Evolutionary conservation across 2,113 vertebrate species (phyloP), one percentile per base, ranked within the genome.

Genomic region (Rhadina sibilatrix): DNA sequence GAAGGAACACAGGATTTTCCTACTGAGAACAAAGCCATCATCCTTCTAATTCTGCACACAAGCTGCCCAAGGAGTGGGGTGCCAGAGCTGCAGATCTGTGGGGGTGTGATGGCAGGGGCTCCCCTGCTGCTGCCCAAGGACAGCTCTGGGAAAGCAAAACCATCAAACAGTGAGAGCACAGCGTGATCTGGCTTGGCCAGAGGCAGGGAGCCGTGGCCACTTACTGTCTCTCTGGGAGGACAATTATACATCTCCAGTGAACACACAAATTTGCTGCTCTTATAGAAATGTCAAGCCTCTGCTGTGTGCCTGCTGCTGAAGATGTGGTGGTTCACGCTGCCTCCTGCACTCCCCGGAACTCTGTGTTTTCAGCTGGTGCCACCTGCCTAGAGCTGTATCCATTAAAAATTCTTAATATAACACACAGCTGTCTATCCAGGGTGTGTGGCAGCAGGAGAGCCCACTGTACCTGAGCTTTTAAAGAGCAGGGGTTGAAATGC

Each of bases 401-500:
- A 81, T 93, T 96, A 95, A 96, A 95, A 66, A 63, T 77, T 54
- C 88, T 44, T 92, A 61, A 74, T 54, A 33, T 61, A 93, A 78
- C 15, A 80, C 38, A 5, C 5, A 70, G 71, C 79, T 66, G 54
- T 60, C 38, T 16, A 1, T 50, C 70, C 3, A 10, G 63, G 20
- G 19, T 6, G n/a, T 8, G 10, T 0, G 38, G 69, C 18, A 4
- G 86, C 52, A n/a, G 70, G 56, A 63, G 52, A 65, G 15, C 49
- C 17, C 59, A 12, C 28, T 10, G 25, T 8, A 17, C 35, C 50
- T 4, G 38, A 0, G 1, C 78, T 56, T 64, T 40, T 42, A 27
- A 28, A 53, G 68, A 52, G 52, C 65, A 28, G 57, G 18, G 35
- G 6, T 24, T 52, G 28, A 57, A 49, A 61, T 1, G 40, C 3